Percentiles rank a stretch among this genome's conserved stretches.
Evolutionary conservation across 2,888 invertebrate genomes (phyloP).

Genomic region (Coremacera marginata): DNA sequence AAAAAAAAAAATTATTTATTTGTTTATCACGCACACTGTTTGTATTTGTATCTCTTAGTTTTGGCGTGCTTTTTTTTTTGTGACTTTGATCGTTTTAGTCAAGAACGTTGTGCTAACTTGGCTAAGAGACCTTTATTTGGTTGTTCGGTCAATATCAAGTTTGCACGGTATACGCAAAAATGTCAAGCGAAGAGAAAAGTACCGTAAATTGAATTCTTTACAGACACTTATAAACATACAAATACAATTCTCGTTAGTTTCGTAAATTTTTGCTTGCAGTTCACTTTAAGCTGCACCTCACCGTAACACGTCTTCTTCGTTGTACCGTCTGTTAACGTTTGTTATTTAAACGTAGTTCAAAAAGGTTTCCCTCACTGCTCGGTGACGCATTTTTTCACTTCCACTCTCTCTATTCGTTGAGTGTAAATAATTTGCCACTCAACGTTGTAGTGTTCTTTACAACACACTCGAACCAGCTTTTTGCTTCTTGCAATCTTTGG

Average conservation of each 20-base stretch:
- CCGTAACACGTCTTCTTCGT: constrained; percentile 20
- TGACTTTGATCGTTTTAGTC: constrained; percentile 9
- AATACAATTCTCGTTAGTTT: not conserved
- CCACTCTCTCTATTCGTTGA: not conserved
- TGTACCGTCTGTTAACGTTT: constrained; percentile 33
- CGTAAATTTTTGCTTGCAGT: not conserved
- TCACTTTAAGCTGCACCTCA: not conserved
- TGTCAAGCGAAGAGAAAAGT: not conserved
- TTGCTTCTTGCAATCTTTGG: not conserved
- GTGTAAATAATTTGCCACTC: not conserved
- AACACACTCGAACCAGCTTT: not conserved
- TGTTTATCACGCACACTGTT: constrained; percentile 12
- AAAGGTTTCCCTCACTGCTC: not conserved
- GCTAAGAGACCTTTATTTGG: not conserved
- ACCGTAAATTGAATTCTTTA: not conserved
- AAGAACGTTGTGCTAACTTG: constrained; percentile 6
- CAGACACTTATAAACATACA: not conserved
- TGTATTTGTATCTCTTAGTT: not conserved
- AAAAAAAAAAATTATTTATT: too few relatives aligned
- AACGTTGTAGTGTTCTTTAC: too few relatives aligned
- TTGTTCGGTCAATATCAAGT: not conserved
- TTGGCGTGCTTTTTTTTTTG: not conserved
- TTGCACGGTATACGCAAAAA: not conserved
- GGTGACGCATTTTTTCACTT: constrained; percentile 2
- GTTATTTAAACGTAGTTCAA: not conserved